These are phyloP conservation scores for Apamea anceps DNA, from an alignment of 2,888 invertebrate species.

Conservation along the genomic window DNA sequence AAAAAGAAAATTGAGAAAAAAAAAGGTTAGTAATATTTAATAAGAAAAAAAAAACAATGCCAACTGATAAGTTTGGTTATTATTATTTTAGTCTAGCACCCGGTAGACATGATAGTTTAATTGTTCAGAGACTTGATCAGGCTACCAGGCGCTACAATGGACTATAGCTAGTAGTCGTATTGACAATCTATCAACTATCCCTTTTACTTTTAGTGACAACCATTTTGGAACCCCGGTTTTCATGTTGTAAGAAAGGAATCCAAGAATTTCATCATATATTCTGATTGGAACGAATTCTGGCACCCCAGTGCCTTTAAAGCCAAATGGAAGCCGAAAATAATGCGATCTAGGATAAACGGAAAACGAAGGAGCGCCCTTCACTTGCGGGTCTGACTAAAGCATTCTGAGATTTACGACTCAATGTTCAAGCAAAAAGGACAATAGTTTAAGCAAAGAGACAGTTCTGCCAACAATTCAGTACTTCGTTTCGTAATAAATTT, in stretches of 20 bases:
- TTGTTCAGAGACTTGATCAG: not conserved
- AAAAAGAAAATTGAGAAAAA: too few relatives aligned
- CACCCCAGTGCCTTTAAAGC: not conserved
- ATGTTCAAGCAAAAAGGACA: conserved; percentile 50
- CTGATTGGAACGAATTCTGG: not conserved
- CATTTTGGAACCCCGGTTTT: not conserved
- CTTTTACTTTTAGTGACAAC: not conserved
- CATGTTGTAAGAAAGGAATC: not conserved
- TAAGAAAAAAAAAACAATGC: not conserved
- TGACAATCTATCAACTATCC: not conserved
- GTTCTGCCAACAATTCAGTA: conserved; percentile 51
- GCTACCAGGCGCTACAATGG: not conserved
- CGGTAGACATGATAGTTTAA: not conserved
- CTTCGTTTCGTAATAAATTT: conserved; percentile 67
- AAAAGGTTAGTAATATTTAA: too few relatives aligned
- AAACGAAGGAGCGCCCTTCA: conserved; percentile 2
- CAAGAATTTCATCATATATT: not conserved
- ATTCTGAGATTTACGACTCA: conserved; percentile 47
- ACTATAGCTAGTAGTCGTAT: not conserved
- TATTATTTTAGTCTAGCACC: not conserved
- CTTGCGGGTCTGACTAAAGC: conserved; percentile 15
- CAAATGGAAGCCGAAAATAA: not conserved
- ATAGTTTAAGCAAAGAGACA: conserved; percentile 55
- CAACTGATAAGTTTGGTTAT: not conserved
- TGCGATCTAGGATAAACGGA: not conserved